A percentile compares a stretch with the other conserved stretches of the same genome.
phyloP scores from a whole-genome alignment of 2,113 vertebrate genomes.

The Onychostoma macrolepis region DNA sequence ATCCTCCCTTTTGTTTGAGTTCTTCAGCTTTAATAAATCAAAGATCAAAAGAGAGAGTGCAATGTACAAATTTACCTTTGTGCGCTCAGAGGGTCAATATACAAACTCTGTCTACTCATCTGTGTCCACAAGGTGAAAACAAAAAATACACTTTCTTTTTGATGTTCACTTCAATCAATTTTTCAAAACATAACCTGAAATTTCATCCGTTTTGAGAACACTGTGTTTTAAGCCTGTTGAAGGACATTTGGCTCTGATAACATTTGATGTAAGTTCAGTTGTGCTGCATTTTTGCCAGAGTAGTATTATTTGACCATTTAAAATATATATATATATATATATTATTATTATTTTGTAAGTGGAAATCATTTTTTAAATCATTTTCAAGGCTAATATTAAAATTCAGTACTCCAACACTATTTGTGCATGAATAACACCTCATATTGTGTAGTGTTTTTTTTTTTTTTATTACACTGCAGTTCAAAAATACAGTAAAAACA shows the following conservation, averaged over 20 bases:
- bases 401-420: not conserved
- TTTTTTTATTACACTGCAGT: not conserved
- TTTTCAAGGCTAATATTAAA: not conserved
- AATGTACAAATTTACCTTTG: not conserved
- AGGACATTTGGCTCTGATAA: not conserved
- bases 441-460: not conserved
- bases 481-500: not conserved
- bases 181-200: not conserved
- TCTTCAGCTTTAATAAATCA: not conserved
- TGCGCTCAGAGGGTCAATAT: not conserved
- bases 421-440: not conserved
- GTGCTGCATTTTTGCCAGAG: not conserved
- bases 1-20: not conserved
- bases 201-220: not conserved
- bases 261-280: not conserved
- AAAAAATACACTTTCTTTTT: not conserved
- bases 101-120: not conserved
- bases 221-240: not conserved
- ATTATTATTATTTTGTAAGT: too few relatives aligned
- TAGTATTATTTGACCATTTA: too few relatives aligned
- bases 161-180: slow-evolving; percentile 5
- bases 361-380: too few relatives aligned
- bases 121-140: not conserved
- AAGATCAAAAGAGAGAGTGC: not conserved
- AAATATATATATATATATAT: too few relatives aligned